Conservation (phyloP, 1,140 invertebrate species). For the Aethina tumida region DNA sequence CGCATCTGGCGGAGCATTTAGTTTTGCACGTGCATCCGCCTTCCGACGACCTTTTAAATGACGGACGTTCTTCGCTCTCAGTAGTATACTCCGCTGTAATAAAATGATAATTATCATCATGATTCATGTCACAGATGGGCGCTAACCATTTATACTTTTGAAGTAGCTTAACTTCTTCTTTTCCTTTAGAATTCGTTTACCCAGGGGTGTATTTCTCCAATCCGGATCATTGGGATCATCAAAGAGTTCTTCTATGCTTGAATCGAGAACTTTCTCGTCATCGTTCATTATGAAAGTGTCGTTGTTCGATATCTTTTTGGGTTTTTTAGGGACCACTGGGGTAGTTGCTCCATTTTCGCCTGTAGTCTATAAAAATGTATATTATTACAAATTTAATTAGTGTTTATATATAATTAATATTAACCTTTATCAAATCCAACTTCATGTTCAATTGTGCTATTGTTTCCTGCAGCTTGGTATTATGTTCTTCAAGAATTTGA, state of each 20-base stretch:
- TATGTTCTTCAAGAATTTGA: conserved; percentile 15
- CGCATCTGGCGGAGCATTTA: conserved; percentile 47
- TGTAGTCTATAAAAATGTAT: conserved; percentile 23
- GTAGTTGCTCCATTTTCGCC: conserved; percentile 1
- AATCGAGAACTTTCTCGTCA: conserved; percentile 6
- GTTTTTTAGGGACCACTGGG: background rate
- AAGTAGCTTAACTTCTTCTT: too few species aligned
- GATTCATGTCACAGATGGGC: background rate
- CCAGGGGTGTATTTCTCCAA: conserved; percentile 54
- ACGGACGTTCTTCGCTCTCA: conserved; percentile 3
- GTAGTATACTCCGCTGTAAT: background rate
- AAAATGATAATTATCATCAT: conserved; percentile 1
- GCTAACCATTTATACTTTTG: conserved; percentile 8
- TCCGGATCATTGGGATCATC: conserved; percentile 48
- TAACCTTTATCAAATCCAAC: too few species aligned
- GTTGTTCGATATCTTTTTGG: background rate
- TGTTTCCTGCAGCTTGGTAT: conserved; percentile 16
- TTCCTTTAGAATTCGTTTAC: conserved; percentile 31
- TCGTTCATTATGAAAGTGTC: conserved; percentile 25
- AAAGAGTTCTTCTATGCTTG: conserved; percentile 4
- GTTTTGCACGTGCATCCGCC: conserved; percentile 52
- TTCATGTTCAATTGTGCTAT: conserved; percentile 5
- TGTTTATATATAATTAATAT: background rate
- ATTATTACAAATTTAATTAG: conserved; percentile 10
- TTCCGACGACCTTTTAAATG: conserved; percentile 39